These are phyloP conservation scores for Morone chrysops DNA, from an alignment of 2,113 vertebrate species.

Conservation along the genomic window DNA sequence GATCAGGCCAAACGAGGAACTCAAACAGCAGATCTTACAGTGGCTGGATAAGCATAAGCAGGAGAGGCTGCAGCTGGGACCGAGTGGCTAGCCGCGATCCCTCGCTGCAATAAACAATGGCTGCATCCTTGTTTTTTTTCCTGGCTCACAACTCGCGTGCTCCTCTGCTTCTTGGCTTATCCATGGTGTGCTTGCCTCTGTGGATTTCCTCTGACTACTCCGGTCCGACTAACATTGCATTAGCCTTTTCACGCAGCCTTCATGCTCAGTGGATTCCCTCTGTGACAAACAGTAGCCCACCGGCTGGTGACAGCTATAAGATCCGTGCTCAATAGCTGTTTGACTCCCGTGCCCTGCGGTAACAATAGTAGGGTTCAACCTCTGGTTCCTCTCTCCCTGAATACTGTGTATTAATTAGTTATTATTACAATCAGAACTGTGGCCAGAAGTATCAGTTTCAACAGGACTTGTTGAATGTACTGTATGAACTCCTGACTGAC, in stretches of 20 bases:
- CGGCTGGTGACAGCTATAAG: constrained; percentile 45
- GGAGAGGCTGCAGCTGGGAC: constrained; percentile 87
- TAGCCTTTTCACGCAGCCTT: constrained; percentile 50
- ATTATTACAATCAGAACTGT: constrained; percentile 46
- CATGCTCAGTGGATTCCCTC: constrained; percentile 51
- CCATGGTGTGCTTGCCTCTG: constrained; percentile 61
- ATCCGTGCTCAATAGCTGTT: constrained; percentile 47
- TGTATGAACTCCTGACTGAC: constrained; percentile 48
- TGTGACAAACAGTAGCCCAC: constrained; percentile 53
- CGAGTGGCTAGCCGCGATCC: constrained; percentile 77
- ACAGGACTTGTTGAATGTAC: constrained; percentile 57
- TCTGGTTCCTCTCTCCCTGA: constrained; percentile 34
- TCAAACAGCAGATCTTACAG: constrained; percentile 93
- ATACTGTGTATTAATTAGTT: constrained; percentile 53
- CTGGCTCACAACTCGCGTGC: constrained; percentile 44
- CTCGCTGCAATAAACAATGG: constrained; percentile 51
- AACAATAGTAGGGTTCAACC: constrained; percentile 32
- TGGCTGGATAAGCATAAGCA: constrained; percentile 95
- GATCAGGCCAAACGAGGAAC: constrained; percentile 97
- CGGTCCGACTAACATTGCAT: constrained; percentile 33
- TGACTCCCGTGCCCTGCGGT: constrained; percentile 16
- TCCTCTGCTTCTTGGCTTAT: constrained; percentile 63
- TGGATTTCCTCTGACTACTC: constrained; percentile 56
- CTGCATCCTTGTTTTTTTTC: constrained; percentile 43
- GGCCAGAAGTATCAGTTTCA: constrained; percentile 51